Evolutionary conservation across 2,888 invertebrate species (phyloP), one percentile per base, ranked within the genome.

Genomic region (Capitulum mitella): DNA sequence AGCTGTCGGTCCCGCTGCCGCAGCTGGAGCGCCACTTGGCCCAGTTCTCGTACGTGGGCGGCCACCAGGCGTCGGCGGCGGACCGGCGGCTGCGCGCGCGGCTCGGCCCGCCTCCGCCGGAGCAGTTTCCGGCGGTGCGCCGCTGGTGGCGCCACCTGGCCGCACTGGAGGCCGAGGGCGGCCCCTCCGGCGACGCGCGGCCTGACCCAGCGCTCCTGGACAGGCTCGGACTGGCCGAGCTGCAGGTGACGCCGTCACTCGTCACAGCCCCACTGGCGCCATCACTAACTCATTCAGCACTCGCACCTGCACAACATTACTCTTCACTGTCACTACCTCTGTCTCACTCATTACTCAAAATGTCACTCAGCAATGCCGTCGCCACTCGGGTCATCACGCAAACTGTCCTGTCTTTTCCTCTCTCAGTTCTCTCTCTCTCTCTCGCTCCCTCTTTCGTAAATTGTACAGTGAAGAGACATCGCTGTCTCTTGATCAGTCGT

Each of bases 41-140:
- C 22, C 77, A 82, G 37, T 82, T 81, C 70, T 83, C 83, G 80
- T 84, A 84, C 79, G 78, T 83, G 29, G 74, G 64, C 79, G 83
- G 83, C n/a, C 81, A 82, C 80, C 77, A 74, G 77, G 82, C 83
- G 8, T 81, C 81, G 74, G 80, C 81, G 78, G 79, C 78, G n/a
- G 84, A 84, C 80, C 77, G 79, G 29, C n/a, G 78, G 34, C 76
- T 83, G 26, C 81, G 80, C 75, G 78, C 80, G 40, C 79, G 80
- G 51, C 78, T 84, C 14, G 78, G 80, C n/a, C 77, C 77, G 6
- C 37, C 78, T 10, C 81, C 82, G 32, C 64, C 80, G 26, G 34
- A 78, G 26, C 79, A 34, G 40, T 81, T 79, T 78, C 83, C 83
- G 40, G 61, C 79, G 37, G 79, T 81, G 16, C 37, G 34, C 46